These are phyloP conservation scores for Acrobasis repandana DNA, from an alignment of 2,888 invertebrate genomes.

Conservation along the genomic window DNA sequence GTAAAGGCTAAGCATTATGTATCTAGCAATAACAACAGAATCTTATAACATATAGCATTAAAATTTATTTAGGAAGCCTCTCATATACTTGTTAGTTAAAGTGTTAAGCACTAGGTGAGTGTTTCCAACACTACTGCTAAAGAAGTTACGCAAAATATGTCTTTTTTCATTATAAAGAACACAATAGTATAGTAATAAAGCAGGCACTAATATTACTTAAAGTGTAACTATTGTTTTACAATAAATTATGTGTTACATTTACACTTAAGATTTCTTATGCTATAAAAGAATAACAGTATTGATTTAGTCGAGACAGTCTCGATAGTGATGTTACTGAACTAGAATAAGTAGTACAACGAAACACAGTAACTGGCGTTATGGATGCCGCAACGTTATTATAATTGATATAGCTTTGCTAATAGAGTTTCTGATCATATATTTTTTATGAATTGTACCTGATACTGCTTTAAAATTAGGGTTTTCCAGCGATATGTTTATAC, in stretches of 20 bases:
- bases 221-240: constrained; percentile 72
- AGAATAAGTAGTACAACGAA: constrained; percentile 44
- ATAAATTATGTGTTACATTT: constrained; percentile 80
- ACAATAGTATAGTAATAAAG: constrained; percentile 68
- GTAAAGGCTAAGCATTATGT: constrained; percentile 79
- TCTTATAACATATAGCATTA: constrained; percentile 75
- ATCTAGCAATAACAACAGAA: constrained; percentile 82
- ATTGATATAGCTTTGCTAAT: background rate
- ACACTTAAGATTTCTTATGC: constrained; percentile 68
- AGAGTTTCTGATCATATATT: background rate
- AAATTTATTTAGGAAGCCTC: constrained; percentile 75
- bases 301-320: constrained; percentile 47
- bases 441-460: background rate
- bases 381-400: constrained; percentile 27
- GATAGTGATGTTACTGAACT: constrained; percentile 58
- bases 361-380: constrained; percentile 22
- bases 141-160: constrained; percentile 76
- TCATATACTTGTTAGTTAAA: constrained; percentile 59
- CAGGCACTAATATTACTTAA: constrained; percentile 81
- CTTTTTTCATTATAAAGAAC: constrained; percentile 66
- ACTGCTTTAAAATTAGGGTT: background rate
- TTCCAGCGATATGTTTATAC: background rate
- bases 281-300: constrained; percentile 67
- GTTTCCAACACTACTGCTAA: constrained; percentile 67
- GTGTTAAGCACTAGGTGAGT: constrained; percentile 55